phyloP scores from a whole-genome alignment of 2,113 vertebrate genomes.

The Microcebus lehilahytsara region DNA sequence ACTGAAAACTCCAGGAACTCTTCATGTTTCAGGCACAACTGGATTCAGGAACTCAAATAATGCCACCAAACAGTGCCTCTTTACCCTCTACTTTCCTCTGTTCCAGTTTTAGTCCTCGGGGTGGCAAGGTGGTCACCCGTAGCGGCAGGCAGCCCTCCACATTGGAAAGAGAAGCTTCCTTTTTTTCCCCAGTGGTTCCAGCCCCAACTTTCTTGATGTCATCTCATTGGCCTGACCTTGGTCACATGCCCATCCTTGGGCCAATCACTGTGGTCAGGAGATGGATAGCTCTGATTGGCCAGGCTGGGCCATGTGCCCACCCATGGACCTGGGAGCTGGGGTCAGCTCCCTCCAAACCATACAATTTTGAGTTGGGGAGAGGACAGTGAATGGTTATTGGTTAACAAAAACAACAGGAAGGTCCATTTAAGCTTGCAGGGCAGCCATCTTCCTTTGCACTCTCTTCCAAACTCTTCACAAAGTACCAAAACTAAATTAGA shows the following conservation, averaged over 20 bases:
- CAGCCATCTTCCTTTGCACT: neutral
- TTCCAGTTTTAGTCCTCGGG: neutral
- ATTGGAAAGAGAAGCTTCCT: neutral
- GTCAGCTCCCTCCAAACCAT: neutral
- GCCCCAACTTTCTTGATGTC: neutral
- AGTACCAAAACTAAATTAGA: neutral
- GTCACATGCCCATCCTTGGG: neutral
- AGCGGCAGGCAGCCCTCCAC: no score
- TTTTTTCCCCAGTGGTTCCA: neutral
- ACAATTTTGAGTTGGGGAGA: neutral
- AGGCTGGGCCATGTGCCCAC: neutral
- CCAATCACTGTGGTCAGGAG: neutral
- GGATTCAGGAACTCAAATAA: neutral
- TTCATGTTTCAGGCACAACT: neutral
- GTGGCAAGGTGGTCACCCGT: neutral
- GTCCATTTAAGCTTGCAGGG: neutral
- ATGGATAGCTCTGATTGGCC: neutral
- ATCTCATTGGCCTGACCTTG: neutral
- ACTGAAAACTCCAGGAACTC: neutral
- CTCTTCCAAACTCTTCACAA: neutral
- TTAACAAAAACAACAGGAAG: neutral
- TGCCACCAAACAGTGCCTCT: neutral
- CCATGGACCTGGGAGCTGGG: neutral
- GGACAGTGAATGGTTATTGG: neutral
- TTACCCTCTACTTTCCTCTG: neutral